Base-by-base conservation (phyloP, 2,797 vertebrate genomes). In the Dermochelys coriacea region DNA sequence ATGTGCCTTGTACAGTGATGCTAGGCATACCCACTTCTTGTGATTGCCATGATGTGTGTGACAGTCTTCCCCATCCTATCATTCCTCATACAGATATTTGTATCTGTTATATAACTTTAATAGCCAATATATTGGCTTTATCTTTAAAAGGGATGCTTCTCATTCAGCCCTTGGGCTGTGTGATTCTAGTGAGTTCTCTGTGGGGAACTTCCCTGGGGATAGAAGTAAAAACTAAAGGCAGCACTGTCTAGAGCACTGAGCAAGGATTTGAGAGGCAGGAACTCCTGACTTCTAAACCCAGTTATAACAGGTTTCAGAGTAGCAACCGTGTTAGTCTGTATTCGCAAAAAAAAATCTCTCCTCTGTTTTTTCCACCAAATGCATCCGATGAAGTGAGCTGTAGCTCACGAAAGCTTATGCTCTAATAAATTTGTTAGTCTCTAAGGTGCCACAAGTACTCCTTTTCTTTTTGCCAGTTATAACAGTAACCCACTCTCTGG, bases 231-330 rank as follows among this genome's bases (percentile, higher is more conserved):
- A 75, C 3, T 31, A 82, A 87, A 82, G 79, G 12, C 2, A 9
- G 7, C 15, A 49, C 19, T 64, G 31, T 31, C 91, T 75, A 68
- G 9, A 71, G 57, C 14, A 80, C 86, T n/a, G 2, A 84, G 6
- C 64, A 85, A 49, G 88, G 82, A 15, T 88, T 91, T 74, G 64
- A 71, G 55, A 87, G 49, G 50, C 27, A 92, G 86, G n/a, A 93
- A 91, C 57, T 95, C 49, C 74, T 45, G 89, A 85, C 51, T 45
- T 83, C 16, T 90, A 80, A 87, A 93, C 37, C 85, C n/a, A 91
- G 84, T 95, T 92, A 29, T 82, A 93, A 87, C 64, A 71, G 9
- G n/a, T n/a, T n/a, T n/a, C n/a, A n/a, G n/a, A n/a, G n/a, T n/a
- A n/a, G n/a, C n/a, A n/a, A n/a, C n/a, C n/a, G n/a, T n/a, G n/a